Conservation (phyloP, 92 coral and sea anemone species). For the Epizoanthus ramosus region DNA sequence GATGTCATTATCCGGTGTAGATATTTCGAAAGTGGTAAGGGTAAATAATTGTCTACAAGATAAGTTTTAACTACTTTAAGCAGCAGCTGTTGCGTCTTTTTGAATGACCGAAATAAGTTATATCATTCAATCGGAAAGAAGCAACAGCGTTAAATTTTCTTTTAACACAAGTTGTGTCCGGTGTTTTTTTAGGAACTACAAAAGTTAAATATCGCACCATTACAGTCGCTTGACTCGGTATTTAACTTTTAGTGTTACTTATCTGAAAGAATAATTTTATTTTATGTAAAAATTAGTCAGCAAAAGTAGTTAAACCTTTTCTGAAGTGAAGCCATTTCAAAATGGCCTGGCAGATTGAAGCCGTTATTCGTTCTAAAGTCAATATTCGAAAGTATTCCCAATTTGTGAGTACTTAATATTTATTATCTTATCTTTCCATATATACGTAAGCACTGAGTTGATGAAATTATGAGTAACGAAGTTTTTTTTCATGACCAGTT, state of each 20-base stretch:
- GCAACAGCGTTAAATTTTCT: not conserved
- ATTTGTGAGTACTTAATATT: constrained; percentile 71
- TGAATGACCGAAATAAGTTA: constrained; percentile 10
- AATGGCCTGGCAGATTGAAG: constrained; percentile 81
- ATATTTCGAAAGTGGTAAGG: constrained; percentile 80
- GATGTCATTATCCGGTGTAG: constrained; percentile 76
- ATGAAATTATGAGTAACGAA: not conserved
- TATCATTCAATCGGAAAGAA: constrained; percentile 15
- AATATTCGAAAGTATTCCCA: constrained; percentile 52
- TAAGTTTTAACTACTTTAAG: constrained; percentile 40
- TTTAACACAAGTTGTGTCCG: not conserved
- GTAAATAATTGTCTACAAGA: constrained; percentile 37
- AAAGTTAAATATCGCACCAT: constrained; percentile 18
- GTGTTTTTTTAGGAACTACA: not conserved
- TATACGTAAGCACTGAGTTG: not conserved
- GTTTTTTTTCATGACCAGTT: constrained; percentile 7
- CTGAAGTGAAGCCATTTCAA: constrained; percentile 27
- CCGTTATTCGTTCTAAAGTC: constrained; percentile 70
- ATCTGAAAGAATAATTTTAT: no score
- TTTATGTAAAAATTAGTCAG: not conserved
- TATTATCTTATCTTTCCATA: constrained; percentile 62
- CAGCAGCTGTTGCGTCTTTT: constrained; percentile 8
- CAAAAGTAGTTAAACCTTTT: constrained; percentile 27
- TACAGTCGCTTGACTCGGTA: no score
- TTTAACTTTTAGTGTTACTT: no score